phyloP scores from a whole-genome alignment of 2,797 vertebrate species.

The Rhinella marina region DNA sequence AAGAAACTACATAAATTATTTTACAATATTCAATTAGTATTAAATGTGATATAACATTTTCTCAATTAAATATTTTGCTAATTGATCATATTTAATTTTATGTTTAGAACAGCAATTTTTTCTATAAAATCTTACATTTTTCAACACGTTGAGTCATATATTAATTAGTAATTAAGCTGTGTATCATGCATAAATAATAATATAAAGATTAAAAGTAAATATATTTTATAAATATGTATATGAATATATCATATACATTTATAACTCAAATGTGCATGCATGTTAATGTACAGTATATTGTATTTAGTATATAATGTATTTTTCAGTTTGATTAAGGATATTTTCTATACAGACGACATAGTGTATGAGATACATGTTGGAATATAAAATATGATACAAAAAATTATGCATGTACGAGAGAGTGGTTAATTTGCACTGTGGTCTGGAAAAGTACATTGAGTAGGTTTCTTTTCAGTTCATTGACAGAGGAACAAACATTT shows the following conservation, averaged over 20 bases:
- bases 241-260: background rate
- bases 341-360: background rate
- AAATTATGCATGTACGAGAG: conserved; percentile 79
- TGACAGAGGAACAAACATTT: conserved; percentile 87
- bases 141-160: too few species aligned
- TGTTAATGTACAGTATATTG: background rate
- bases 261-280: background rate
- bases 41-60: too few species aligned
- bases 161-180: background rate
- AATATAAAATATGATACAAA: conserved; percentile 51
- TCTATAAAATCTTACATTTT: too few species aligned
- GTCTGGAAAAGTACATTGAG: conserved; percentile 78
- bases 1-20: background rate
- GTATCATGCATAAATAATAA: background rate
- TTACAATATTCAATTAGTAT: background rate
- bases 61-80: background rate
- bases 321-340: background rate
- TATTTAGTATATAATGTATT: background rate
- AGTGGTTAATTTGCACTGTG: conserved; percentile 74
- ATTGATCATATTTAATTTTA: background rate
- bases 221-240: background rate
- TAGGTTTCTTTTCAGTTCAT: conserved; percentile 78
- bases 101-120: background rate
- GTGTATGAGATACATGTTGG: background rate
- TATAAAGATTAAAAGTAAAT: background rate